Base-by-base conservation (phyloP, 2,113 vertebrate species). In the Riparia riparia region DNA sequence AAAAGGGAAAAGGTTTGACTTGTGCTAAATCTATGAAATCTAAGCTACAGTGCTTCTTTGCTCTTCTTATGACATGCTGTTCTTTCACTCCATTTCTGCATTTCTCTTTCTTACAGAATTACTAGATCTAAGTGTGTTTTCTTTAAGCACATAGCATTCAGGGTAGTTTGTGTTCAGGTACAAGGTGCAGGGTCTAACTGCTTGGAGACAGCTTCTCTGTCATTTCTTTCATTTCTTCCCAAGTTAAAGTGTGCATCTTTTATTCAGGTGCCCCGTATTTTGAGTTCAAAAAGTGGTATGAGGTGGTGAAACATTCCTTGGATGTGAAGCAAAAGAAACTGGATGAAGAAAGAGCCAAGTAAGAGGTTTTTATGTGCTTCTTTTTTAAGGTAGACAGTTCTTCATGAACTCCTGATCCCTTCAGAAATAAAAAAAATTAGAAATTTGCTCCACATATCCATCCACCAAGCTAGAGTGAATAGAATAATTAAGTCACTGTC, bases 251-350 rank as follows among this genome's bases (percentile, higher is more conserved):
- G 17, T 82, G 5, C 31, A 20, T 76, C 14, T 96, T 82, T 94
- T 76, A 44, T 93, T 77, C 61, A 97, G 97, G 79, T 71, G 21
- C 18, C 51, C 97, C 86, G 0, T 96, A 96, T 94, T 98, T 98
- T 96, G 96, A 98, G 72, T 98, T 98, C 89, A 93, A 90, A 93
- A 98, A 98, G 76, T 98, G 98, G 98, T 98, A 98, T 81, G 90
- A 95, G 22, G 96, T 98, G 61, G 90, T 98, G 96, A 98, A 97
- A 93, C 84, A 54, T 66, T 54, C 87, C 54, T 34, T 98, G 82
- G 98, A 98, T 89, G 84, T 89, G 69, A 73, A 98, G 72, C 96
- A 97, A 70, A 96, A 79, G 87, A 96, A 97, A 58, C 49, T 96
- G 95, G 97, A 98, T 72, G 98, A 98, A 96, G 81, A 97, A 89